Percentiles rank a stretch among this genome's conserved stretches.
Evolutionary conservation across 2,797 vertebrate genomes (phyloP).

Genomic region (Notolepis coatsorum): DNA sequence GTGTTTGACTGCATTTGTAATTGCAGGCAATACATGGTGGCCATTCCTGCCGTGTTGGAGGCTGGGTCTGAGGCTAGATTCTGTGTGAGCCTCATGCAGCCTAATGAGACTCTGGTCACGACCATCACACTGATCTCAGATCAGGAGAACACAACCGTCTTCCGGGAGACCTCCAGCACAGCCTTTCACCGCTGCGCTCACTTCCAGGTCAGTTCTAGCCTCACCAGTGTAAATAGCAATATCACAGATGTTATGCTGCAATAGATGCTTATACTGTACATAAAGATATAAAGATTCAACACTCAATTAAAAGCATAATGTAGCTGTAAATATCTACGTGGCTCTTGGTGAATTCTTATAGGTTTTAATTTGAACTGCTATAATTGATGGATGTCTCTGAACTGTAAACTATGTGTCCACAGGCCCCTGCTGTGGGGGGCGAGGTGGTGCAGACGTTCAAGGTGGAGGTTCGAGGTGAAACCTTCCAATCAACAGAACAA

Average conservation of each 20-base stretch:
- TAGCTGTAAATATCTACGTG: too few relatives aligned
- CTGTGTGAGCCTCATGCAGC: constrained; percentile 69
- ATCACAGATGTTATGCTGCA: neutral
- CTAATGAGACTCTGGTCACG: constrained; percentile 67
- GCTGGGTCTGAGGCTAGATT: constrained; percentile 64
- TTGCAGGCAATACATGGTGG: constrained; percentile 73
- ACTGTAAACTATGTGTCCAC: neutral
- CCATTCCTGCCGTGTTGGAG: constrained; percentile 68
- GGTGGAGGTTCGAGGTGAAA: constrained; percentile 76
- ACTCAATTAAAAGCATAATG: too few relatives aligned
- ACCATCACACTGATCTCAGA: constrained; percentile 54
- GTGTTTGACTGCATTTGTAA: neutral
- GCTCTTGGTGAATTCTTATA: too few relatives aligned
- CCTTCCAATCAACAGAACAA: constrained; percentile 73
- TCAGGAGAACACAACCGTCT: constrained; percentile 41
- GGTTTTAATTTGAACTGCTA: neutral
- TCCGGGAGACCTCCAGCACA: constrained; percentile 30
- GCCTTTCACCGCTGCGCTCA: constrained; percentile 62
- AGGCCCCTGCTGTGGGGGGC: constrained; percentile 57
- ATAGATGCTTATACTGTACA: neutral
- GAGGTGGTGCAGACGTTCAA: constrained; percentile 34
- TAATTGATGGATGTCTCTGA: neutral
- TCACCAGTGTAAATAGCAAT: neutral
- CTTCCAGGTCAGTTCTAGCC: constrained; percentile 62
- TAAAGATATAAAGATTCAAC: neutral